Evolutionary conservation across 1,140 invertebrate genomes (phyloP), one percentile per base, ranked within the genome.

Genomic region (Coptotermes formosanus): DNA sequence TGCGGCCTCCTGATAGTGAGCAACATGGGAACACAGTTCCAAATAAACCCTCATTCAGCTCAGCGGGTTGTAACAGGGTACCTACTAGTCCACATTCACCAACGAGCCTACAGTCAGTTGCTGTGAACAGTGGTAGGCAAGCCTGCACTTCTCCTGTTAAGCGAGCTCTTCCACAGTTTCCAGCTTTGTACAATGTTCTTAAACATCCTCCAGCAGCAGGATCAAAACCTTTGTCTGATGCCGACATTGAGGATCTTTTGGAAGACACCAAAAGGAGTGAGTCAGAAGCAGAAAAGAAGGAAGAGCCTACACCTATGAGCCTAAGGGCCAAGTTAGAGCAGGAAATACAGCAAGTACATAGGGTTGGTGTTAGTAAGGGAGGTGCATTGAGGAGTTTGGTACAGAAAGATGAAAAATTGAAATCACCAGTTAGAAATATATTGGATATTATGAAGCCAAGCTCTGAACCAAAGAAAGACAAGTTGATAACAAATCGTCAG

Each of bases 261-360:
- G 64, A 75, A 30, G 64, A 75, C 64, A 75, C 64, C 6, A 75
- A 30, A 2, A 75, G 64, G 64, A 75, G n/a, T 9, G 64, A 75
- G 9, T 25, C 9, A 30, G 64, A 75, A 30, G n/a, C n/a, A 75
- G 64, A 30, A 30, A 75, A 75, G 14, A 75, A 75, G n/a, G 64
- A 75, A 8, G 64, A 8, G n/a, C 16, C 64, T n/a, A 2, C 64
- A 30, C 30, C 19, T n/a, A 45, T 30, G n/a, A 86, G 86, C 45
- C 43, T 87, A 19, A 38, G 86, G 30, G 86, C 84, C 9, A 87
- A 87, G n/a, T 64, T 87, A 30, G 84, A 81, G n/a, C 48, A 59
- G 45, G 86, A 87, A 44, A 87, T 87, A n/a, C 75, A 83, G 19
- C 85, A 87, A 52, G 84, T 87, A 69, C 86, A 87, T 85, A 84